Evolutionary conservation across 2,888 invertebrate genomes (phyloP).

Genomic region (Atrina japonica): DNA sequence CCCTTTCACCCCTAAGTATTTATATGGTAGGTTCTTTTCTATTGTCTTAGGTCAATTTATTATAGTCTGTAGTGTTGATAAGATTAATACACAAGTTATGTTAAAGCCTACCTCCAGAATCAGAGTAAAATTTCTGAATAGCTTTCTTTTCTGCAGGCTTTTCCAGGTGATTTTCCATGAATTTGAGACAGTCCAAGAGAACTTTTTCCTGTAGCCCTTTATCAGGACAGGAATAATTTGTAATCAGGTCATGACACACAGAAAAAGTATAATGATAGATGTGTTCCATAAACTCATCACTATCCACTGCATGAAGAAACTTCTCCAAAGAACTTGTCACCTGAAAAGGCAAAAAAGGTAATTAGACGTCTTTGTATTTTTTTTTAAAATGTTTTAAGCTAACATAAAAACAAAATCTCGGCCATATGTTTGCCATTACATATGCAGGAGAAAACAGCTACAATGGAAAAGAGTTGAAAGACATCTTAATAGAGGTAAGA

Average conservation of each 20-base stretch:
- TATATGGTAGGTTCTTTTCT: too few species aligned
- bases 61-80: too few species aligned
- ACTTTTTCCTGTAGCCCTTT: constrained; percentile 85
- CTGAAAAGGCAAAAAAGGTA: constrained; percentile 49
- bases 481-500: too few species aligned
- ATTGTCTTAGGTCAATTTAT: too few species aligned
- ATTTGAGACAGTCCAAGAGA: constrained; percentile 87
- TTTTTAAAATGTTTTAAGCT: too few species aligned
- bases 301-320: constrained; percentile 85
- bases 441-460: too few species aligned
- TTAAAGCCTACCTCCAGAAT: constrained; percentile 74
- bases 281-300: constrained; percentile 85
- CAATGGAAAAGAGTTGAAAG: too few species aligned
- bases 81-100: too few species aligned
- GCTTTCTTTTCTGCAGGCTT: constrained; percentile 91
- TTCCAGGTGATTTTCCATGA: constrained; percentile 92
- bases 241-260: constrained; percentile 86
- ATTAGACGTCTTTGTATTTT: too few species aligned
- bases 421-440: too few species aligned
- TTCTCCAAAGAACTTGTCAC: constrained; percentile 83
- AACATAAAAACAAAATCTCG: too few species aligned
- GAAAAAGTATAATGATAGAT: constrained; percentile 86
- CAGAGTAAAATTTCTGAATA: constrained; percentile 88
- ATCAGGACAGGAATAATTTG: constrained; percentile 83
- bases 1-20: too few species aligned